phyloP scores from a whole-genome alignment of 2,113 vertebrate species.

The Paralichthys olivaceus region DNA sequence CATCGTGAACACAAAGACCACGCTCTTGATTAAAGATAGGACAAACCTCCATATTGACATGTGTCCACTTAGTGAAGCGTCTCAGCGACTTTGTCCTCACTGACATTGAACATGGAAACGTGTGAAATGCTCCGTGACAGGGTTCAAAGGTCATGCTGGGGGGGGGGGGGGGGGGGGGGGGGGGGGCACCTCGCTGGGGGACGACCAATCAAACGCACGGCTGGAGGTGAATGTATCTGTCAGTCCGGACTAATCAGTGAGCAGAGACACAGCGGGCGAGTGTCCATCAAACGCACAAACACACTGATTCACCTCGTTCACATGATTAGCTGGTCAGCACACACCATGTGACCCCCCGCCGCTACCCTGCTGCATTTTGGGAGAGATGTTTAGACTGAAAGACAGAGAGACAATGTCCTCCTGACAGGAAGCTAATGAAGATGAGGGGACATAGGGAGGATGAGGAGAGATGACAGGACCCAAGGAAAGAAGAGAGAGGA shows the following conservation, averaged over 20 bases:
- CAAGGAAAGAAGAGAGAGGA: background rate
- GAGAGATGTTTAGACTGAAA: constrained; percentile 25
- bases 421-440: constrained; percentile 12
- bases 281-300: constrained; percentile 20
- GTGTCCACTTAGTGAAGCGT: too few species aligned
- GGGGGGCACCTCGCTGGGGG: constrained; percentile 7
- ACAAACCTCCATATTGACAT: too few species aligned
- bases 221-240: constrained; percentile 60
- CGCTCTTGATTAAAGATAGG: too few species aligned
- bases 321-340: background rate
- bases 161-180: constrained; percentile 1
- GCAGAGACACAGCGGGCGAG: constrained; percentile 38
- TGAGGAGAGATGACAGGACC: background rate
- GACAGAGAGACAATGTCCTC: constrained; percentile 1
- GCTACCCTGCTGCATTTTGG: constrained; percentile 49
- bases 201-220: constrained; percentile 53
- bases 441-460: background rate
- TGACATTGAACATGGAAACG: too few species aligned
- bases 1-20: too few species aligned
- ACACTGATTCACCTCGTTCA: background rate
- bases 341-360: constrained; percentile 30
- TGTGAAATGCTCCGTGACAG: too few species aligned
- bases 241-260: constrained; percentile 63
- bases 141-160: too few species aligned
- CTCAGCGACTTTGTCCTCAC: too few species aligned